Conservation (phyloP, 2,113 vertebrate genomes). For the Leiothrix lutea region DNA sequence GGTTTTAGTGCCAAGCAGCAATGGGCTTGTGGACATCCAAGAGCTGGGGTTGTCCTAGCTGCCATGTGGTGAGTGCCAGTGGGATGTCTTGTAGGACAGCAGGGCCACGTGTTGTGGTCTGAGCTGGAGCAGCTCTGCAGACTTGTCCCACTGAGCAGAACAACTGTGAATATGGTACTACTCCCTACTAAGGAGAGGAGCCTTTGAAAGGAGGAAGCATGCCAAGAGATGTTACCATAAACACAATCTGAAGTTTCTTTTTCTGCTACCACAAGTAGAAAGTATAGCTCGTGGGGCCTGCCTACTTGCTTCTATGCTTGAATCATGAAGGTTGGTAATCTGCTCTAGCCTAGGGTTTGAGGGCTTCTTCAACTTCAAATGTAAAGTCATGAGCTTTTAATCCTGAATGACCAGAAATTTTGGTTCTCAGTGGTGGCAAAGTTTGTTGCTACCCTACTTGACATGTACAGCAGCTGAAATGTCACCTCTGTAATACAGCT, state of each 20-base stretch:
- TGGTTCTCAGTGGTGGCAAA: background rate
- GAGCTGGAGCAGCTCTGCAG: background rate
- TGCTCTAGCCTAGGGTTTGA: background rate
- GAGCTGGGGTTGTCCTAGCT: background rate
- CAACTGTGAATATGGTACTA: background rate
- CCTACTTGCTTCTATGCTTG: background rate
- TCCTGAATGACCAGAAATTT: background rate
- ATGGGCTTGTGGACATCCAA: background rate
- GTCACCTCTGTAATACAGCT: background rate
- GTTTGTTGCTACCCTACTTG: background rate
- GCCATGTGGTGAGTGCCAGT: background rate
- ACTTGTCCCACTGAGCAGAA: background rate
- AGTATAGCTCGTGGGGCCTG: background rate
- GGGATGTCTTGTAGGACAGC: background rate
- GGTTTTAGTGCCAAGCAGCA: background rate
- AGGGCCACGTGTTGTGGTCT: fast-evolving
- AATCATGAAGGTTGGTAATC: background rate
- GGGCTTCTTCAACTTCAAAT: background rate
- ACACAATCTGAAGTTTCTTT: background rate
- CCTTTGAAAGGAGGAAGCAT: background rate
- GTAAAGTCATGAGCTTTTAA: background rate
- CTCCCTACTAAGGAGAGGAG: background rate
- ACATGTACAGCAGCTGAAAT: background rate
- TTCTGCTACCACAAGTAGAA: background rate
- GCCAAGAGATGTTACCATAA: background rate